phyloP scores from a whole-genome alignment of 2,888 invertebrate genomes.

The Hipparchia semele region DNA sequence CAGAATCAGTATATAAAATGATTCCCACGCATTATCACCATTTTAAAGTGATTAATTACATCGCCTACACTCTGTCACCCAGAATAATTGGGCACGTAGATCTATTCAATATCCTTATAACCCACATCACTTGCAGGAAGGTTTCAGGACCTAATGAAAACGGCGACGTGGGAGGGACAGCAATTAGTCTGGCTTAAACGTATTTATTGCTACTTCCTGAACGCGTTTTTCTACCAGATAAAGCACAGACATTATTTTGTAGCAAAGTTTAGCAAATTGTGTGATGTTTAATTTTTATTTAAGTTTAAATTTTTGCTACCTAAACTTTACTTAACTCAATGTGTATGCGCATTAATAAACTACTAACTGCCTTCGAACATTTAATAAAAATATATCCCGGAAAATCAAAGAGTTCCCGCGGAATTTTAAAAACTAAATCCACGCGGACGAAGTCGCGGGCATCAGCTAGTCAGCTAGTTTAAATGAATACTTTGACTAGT shows the following conservation, averaged over 20 bases:
- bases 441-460: too few relatives aligned
- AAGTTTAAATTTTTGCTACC: too few relatives aligned
- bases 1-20: neutral
- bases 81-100: neutral
- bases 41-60: neutral
- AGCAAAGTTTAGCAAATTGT: neutral
- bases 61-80: neutral
- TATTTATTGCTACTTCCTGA: constrained; percentile 24
- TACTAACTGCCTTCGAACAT: too few relatives aligned
- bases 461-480: too few relatives aligned
- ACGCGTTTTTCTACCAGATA: constrained; percentile 4
- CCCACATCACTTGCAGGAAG: constrained; percentile 17
- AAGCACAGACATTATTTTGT: constrained; percentile 9
- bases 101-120: neutral
- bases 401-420: too few relatives aligned
- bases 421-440: too few relatives aligned
- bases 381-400: too few relatives aligned
- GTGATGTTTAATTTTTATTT: too few relatives aligned
- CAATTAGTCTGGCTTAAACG: constrained; percentile 20
- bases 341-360: too few relatives aligned
- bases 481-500: too few relatives aligned
- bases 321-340: too few relatives aligned
- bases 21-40: neutral
- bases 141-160: constrained; percentile 16
- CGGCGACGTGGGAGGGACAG: neutral